Conservation (phyloP, 2,888 invertebrate species). For the Tetropium fuscum region DNA sequence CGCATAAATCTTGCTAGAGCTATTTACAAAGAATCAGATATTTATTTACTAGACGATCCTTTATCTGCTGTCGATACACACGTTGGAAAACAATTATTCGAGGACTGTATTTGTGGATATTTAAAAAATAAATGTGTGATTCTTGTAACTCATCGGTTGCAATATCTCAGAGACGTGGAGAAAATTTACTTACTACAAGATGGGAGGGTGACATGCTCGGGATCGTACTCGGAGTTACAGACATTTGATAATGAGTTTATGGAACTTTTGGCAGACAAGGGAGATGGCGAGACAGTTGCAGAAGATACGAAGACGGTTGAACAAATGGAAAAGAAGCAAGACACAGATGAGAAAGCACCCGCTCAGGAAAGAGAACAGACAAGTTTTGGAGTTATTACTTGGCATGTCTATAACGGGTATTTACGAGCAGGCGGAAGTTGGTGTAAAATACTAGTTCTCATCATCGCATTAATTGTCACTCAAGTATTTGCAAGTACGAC, state of each 20-base stretch:
- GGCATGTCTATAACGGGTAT: constrained; percentile 74
- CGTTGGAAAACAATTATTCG: background rate
- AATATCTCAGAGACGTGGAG: background rate
- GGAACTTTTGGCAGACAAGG: background rate
- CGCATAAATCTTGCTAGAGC: background rate
- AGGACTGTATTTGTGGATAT: background rate
- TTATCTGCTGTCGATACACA: background rate
- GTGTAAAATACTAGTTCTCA: constrained; percentile 63
- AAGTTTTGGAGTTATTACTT: constrained; percentile 70
- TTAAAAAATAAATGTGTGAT: background rate
- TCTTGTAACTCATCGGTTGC: background rate
- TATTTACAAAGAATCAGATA: constrained; percentile 1
- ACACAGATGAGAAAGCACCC: background rate
- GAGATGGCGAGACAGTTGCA: background rate
- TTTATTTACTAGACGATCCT: background rate
- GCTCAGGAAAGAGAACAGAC: constrained; percentile 70
- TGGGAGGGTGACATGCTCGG: background rate
- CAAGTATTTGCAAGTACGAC: constrained; percentile 74
- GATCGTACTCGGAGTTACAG: background rate
- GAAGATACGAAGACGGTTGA: background rate
- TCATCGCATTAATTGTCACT: constrained; percentile 59
- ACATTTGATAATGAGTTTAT: background rate
- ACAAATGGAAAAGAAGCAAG: background rate
- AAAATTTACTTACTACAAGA: background rate
- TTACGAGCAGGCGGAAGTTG: constrained; percentile 79